Evolutionary conservation across 2,888 invertebrate species (phyloP), one percentile per base, ranked within the genome.

Genomic region (Rhynchonema sp.): DNA sequence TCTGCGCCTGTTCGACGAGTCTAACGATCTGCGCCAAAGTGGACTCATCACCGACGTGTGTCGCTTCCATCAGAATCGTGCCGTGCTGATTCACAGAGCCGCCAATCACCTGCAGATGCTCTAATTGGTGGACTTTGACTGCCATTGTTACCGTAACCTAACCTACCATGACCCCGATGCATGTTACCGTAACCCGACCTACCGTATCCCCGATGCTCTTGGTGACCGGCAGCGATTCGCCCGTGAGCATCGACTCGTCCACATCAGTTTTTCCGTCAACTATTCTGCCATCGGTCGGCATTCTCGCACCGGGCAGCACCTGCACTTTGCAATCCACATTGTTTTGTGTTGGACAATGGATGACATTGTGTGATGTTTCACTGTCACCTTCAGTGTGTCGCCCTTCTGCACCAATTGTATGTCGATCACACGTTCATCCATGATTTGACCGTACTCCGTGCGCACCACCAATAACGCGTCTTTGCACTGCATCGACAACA

Each of bases 1-100:
- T 89, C 77, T 98, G 98, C 0, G 98, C 98, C 73, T 96, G 94
- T 75, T 98, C 96, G 0, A 98, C 96, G 60, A n/a, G n/a, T n/a
- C n/a, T n/a, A n/a, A n/a, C n/a, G n/a, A n/a, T n/a, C n/a, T n/a
- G n/a, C n/a, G n/a, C n/a, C n/a, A n/a, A n/a, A n/a, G n/a, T n/a
- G n/a, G n/a, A n/a, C n/a, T n/a, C n/a, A n/a, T n/a, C n/a, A n/a
- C n/a, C n/a, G n/a, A n/a, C n/a, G n/a, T n/a, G n/a, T n/a, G n/a
- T n/a, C n/a, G n/a, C n/a, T n/a, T 82, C 78, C 64, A 96, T 81
- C 22, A 94, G 73, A 1, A 96, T 74, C 0, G 86, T 82, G 0
- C 94, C 94, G 73, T 88, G 86, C 74, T 92, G 89, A 77, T 98
- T 98, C 55, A 98, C 87, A 20, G 91, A 89, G 46, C 96, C 96